Evolutionary conservation across 2,888 invertebrate genomes (phyloP).

Genomic region (Rhogogaster chlorosoma): DNA sequence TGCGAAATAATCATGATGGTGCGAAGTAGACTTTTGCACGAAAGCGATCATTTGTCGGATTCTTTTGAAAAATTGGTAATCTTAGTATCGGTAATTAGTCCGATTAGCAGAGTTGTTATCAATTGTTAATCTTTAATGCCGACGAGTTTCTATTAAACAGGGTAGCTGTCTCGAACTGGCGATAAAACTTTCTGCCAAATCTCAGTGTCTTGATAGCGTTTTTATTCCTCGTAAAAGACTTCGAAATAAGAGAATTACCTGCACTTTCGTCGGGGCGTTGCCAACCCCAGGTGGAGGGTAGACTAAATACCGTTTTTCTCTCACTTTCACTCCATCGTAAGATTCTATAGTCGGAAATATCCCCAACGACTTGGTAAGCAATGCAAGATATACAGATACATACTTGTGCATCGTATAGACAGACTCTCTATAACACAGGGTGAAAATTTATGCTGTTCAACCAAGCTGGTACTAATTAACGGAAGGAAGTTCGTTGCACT

Average conservation of each 20-base stretch:
- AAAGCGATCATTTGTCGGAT: neutral
- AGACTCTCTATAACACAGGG: neutral
- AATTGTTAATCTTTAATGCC: neutral
- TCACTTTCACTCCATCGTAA: slow-evolving; percentile 36
- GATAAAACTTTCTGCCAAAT: slow-evolving; percentile 12
- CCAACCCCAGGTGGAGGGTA: slow-evolving; percentile 64
- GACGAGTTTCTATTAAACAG: neutral
- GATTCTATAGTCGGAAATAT: slow-evolving; percentile 52
- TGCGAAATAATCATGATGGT: neutral
- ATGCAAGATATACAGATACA: neutral
- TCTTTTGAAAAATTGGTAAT: neutral
- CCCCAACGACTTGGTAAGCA: neutral
- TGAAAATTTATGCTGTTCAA: slow-evolving; percentile 20
- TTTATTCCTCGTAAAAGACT: slow-evolving; percentile 40
- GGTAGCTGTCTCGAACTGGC: neutral
- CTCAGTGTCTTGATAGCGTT: slow-evolving; percentile 15
- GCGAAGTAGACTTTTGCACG: neutral
- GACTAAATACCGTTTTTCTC: slow-evolving; percentile 67
- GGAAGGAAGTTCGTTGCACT: slow-evolving; percentile 32
- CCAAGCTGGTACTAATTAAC: slow-evolving; percentile 32
- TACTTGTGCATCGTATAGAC: neutral
- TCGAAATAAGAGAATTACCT: slow-evolving; percentile 63
- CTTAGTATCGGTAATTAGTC: neutral
- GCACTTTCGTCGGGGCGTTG: slow-evolving; percentile 67
- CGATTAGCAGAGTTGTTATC: slow-evolving; percentile 20